Evolutionary conservation across 2,888 invertebrate genomes (phyloP), one percentile per base, ranked within the genome.

Genomic region (Sympetrum striolatum): DNA sequence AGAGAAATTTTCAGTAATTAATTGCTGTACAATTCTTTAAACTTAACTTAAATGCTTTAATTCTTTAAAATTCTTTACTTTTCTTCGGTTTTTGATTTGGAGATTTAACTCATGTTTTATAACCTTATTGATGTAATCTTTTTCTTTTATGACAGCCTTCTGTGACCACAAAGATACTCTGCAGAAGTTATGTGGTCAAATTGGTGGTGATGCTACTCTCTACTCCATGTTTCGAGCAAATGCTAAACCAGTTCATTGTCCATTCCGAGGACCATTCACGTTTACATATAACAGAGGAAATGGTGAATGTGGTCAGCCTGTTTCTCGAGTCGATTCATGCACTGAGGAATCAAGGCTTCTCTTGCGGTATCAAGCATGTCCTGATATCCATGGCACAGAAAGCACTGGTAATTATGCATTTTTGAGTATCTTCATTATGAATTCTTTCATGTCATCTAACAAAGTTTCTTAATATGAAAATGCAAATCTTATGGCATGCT

Each of bases 311-410:
- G 94, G 94, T 79, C 96, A 96, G 92, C 98, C 98, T 0, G 95
- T 96, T 25, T 97, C 97, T 18, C 95, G 96, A 81, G 97, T 97
- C 0, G 97, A 97, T 93, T 96, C 97, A 90, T 98, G 98, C 94
- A 98, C 97, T 0, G 97, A 98, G 92, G 96, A 97, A 92, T 97
- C 97, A 2, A 94, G 97, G 80, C 95, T 98, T 81, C 95, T 97
- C 91, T 95, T 98, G 91, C 96, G 97, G 91, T 98, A 97, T 93
- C 97, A 97, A 94, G 97, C 97, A 0, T 98, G 98, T 93, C 96
- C 97, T 0, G 97, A 97, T 93, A 96, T 97, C 6, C 95, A 95
- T 0, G 96, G 96, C 80, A 96, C 97, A 0, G 97, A 97, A 94
- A 97, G 97, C 93, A 96, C 96, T 92, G 96, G 97, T 97, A 94